phyloP scores from a whole-genome alignment of 2,888 invertebrate species.

The Machimus rusticus region DNA sequence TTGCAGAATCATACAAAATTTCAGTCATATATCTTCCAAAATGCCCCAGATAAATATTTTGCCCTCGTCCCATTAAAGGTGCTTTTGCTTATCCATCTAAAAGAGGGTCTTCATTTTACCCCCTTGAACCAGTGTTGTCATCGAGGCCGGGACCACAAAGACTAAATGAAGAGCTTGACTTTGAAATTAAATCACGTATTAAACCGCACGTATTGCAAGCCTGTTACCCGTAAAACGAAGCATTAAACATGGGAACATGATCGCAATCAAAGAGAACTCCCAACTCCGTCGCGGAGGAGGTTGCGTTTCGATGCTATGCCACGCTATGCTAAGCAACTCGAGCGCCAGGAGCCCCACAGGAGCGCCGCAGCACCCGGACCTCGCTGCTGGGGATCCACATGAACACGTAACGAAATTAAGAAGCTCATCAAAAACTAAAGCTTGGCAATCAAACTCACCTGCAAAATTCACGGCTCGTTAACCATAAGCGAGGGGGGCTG shows the following conservation, averaged over 20 bases:
- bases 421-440: constrained; percentile 29
- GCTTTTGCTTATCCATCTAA: neutral
- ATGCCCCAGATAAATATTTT: neutral
- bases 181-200: constrained; percentile 24
- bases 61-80: neutral
- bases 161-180: neutral
- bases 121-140: neutral
- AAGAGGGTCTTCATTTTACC: neutral
- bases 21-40: neutral
- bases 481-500: neutral
- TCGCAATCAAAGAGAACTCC: constrained; percentile 1
- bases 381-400: neutral
- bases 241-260: constrained; percentile 14
- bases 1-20: neutral
- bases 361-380: neutral
- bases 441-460: constrained; percentile 25
- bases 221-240: constrained; percentile 21
- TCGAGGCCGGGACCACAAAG: neutral
- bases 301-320: neutral
- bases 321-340: neutral
- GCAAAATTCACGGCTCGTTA: constrained; percentile 36
- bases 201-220: neutral
- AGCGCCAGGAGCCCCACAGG: neutral
- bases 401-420: constrained; percentile 22
- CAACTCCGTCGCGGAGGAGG: neutral